These are phyloP conservation scores for Zaprionus tsacasi DNA, from an alignment of 1,140 invertebrate species.

Conservation along the genomic window DNA sequence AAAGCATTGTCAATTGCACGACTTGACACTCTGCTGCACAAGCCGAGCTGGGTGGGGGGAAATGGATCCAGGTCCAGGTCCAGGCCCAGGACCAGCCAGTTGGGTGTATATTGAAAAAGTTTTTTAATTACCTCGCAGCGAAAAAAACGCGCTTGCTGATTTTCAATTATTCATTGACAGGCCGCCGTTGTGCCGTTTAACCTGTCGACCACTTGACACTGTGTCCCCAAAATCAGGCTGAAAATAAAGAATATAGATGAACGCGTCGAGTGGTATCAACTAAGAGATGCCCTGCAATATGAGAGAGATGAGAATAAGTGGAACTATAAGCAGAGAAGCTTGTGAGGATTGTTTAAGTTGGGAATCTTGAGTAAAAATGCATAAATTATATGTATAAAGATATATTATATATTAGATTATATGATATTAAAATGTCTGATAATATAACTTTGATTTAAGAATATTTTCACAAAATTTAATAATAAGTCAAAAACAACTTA, in stretches of 20 bases:
- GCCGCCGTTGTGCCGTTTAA: constrained; percentile 59
- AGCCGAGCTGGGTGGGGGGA: not conserved
- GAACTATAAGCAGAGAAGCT: not conserved
- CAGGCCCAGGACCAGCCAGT: not conserved
- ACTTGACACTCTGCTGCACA: constrained; percentile 35
- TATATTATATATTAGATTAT: no score
- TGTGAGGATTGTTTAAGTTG: no score
- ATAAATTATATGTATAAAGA: no score
- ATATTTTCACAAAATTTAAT: no score
- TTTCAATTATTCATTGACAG: constrained; percentile 79
- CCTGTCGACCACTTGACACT: constrained; percentile 71
- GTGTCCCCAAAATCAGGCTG: not conserved
- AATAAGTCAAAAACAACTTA: no score
- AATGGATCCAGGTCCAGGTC: not conserved
- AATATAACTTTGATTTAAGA: no score
- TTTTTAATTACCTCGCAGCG: constrained; percentile 73
- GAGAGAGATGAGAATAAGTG: not conserved
- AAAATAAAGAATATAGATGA: not conserved
- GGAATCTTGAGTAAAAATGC: no score
- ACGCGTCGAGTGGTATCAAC: not conserved
- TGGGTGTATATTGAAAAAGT: constrained; percentile 62
- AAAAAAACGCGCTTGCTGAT: constrained; percentile 48
- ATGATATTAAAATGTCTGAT: no score
- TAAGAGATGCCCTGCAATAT: not conserved
- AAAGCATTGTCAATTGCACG: constrained; percentile 55